Evolutionary conservation across 2,888 invertebrate genomes (phyloP), one percentile per base, ranked within the genome.

Genomic region (Trachelus stipa): DNA sequence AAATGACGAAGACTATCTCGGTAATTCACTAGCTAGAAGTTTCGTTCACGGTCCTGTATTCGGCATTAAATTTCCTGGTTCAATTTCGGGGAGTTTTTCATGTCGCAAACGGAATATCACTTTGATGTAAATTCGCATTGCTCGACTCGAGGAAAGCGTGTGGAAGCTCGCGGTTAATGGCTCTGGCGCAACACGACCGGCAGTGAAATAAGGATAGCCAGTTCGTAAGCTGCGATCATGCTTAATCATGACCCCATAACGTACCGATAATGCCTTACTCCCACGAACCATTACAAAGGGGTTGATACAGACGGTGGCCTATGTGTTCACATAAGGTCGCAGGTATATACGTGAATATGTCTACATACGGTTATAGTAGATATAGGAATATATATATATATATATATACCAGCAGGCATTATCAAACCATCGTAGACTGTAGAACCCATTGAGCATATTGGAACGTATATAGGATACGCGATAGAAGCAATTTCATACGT

Each of bases 171-270:
- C 3, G 71, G 71, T 0, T 71, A 30, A 30, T 71, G 71, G 30
- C 71, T 34, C 34, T 31, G 31, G 15, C 71, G 30, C 2, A 34
- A 15, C 6, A 77, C 40, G 75, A 75, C 71, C 73, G 71, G 31
- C 73, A 68, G 30, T 69, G 76, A 79, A 76, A 37, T 77, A 69
- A 76, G 35, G 69, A 73, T 78, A 76, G 34, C 40, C 75, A 69
- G 37, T 40, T 34, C 73, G 40, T n/a, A 73, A 31, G 69, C 35
- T 30, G 34, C 76, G 71, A 40, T 40, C 71, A 73, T 76, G 73
- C 76, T 76, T 76, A 73, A 76, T 76, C 76, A 76, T 76, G 56
- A 37, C 40, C 23, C 76, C 34, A 30, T n/a, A n/a, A n/a, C 34
- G 69, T 34, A 69, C 69, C 76, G 69, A 76, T 76, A 76, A 76